phyloP scores from a whole-genome alignment of 2,797 vertebrate genomes.

The Schizopygopsis malacanthus region DNA sequence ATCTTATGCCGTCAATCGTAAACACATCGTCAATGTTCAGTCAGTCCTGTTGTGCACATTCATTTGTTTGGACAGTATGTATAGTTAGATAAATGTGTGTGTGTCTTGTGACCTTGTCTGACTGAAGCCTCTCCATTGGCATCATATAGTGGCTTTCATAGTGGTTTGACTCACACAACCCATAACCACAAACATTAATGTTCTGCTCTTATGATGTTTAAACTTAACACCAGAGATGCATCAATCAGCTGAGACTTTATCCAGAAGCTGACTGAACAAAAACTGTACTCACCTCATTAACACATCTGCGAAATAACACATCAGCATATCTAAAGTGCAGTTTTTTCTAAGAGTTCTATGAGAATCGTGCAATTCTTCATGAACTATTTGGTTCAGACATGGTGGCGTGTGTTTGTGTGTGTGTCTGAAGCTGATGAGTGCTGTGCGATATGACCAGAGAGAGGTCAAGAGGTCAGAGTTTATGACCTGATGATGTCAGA shows the following conservation, averaged over 20 bases:
- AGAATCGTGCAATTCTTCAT: neutral
- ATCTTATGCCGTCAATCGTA: neutral
- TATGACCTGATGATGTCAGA: constrained; percentile 69
- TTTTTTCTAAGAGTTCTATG: neutral
- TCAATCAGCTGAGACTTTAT: constrained; percentile 42
- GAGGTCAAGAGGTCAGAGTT: constrained; percentile 55
- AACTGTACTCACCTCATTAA: constrained; percentile 25
- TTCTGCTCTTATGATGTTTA: constrained; percentile 52
- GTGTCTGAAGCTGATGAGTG: constrained; percentile 32
- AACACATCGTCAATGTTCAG: neutral
- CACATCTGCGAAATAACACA: constrained; percentile 19
- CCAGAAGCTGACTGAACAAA: constrained; percentile 45
- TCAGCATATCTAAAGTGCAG: constrained; percentile 19
- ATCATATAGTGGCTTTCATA: constrained; percentile 43
- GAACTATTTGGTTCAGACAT: neutral
- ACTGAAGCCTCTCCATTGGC: constrained; percentile 54
- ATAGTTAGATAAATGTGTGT: neutral
- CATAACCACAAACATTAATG: constrained; percentile 52
- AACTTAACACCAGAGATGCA: constrained; percentile 49
- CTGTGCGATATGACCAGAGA: constrained; percentile 20
- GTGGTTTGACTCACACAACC: constrained; percentile 61
- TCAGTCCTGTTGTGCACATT: neutral
- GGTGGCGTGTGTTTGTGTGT: constrained; percentile 14
- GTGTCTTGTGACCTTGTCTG: constrained; percentile 52
- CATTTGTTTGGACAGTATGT: neutral